These are phyloP conservation scores for Macrophya alboannulata DNA, from an alignment of 2,888 invertebrate genomes.

Conservation along the genomic window DNA sequence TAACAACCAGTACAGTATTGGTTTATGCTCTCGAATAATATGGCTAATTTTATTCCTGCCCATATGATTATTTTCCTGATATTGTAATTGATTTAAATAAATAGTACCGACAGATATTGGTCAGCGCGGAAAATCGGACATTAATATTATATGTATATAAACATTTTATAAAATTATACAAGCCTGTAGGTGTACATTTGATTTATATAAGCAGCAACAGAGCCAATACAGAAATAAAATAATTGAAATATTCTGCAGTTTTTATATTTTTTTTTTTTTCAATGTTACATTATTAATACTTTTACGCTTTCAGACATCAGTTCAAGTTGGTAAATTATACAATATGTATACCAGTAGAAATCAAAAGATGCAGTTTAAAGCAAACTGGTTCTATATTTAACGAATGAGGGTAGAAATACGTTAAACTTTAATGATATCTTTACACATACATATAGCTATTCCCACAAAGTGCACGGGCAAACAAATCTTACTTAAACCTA, in stretches of 20 bases:
- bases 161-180: neutral
- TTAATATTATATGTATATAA: neutral
- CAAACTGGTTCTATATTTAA: neutral
- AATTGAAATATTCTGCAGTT: neutral
- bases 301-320: neutral
- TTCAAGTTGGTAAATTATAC: neutral
- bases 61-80: neutral
- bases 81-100: neutral
- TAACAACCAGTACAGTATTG: neutral
- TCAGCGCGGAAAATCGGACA: neutral
- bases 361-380: neutral
- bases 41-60: neutral
- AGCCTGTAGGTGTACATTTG: neutral
- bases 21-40: neutral
- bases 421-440: slow-evolving; percentile 12
- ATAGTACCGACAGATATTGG: neutral
- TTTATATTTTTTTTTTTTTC: too few relatives aligned
- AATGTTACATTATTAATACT: neutral
- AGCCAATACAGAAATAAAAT: neutral
- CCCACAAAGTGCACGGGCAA: slow-evolving; percentile 24
- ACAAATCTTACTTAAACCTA: slow-evolving; percentile 33
- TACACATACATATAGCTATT: slow-evolving; percentile 13
- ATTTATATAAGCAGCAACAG: neutral
- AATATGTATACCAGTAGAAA: neutral
- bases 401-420: neutral